These are phyloP conservation scores for Turdus rufiventris DNA, from an alignment of 2,113 vertebrate genomes.

Conservation along the genomic window DNA sequence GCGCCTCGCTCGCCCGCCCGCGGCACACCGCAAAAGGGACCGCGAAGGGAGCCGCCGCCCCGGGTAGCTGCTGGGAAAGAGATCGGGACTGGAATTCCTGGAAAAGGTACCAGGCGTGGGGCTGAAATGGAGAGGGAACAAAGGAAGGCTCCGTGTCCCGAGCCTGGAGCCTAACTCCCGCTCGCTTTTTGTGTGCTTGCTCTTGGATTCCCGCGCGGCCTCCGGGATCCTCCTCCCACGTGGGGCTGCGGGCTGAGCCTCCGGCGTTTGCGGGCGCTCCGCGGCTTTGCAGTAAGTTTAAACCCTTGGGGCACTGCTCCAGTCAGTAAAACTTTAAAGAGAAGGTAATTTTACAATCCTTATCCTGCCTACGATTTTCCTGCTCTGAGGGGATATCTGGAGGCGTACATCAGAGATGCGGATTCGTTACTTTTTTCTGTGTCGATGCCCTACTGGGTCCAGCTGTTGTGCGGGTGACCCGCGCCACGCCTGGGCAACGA, in stretches of 20 bases:
- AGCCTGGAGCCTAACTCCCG: rapidly evolving
- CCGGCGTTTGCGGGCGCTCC: rapidly evolving
- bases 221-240: rapidly evolving
- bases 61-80: rapidly evolving
- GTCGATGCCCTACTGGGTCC: background rate
- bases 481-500: background rate
- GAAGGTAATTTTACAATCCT: background rate
- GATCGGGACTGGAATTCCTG: rapidly evolving
- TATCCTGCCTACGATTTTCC: background rate
- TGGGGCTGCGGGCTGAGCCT: too few relatives aligned
- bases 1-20: background rate
- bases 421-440: background rate
- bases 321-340: rapidly evolving
- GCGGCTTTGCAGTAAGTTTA: rapidly evolving
- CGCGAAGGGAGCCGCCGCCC: too few relatives aligned
- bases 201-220: background rate
- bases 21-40: rapidly evolving
- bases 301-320: background rate
- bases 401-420: rapidly evolving
- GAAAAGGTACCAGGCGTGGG: background rate
- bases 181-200: rapidly evolving
- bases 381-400: background rate
- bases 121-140: rapidly evolving
- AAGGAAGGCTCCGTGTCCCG: rapidly evolving
- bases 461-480: background rate